Evolutionary conservation across 2,888 invertebrate species (phyloP).

Genomic region (Willowsia nigromaculata): DNA sequence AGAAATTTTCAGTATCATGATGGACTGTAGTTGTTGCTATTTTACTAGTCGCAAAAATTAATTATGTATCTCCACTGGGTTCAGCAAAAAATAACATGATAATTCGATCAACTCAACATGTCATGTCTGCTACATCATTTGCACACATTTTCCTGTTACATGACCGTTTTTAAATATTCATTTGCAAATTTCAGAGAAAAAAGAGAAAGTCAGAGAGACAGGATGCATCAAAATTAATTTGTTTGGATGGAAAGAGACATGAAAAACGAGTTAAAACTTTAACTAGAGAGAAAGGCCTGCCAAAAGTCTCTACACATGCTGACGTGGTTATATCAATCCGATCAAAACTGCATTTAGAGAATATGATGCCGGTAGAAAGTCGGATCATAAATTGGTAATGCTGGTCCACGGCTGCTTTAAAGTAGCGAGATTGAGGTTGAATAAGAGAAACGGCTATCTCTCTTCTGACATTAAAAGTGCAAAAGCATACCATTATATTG

Average conservation of each 20-base stretch:
- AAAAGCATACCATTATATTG: neutral
- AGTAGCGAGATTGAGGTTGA: neutral
- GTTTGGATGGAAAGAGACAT: neutral
- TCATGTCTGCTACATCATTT: neutral
- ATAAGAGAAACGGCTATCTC: neutral
- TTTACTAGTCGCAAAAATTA: neutral
- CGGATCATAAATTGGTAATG: too few species aligned
- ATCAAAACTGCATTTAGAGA: neutral
- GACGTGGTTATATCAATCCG: neutral
- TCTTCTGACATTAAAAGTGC: neutral
- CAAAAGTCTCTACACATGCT: neutral
- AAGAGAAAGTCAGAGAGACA: neutral
- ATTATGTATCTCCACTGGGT: neutral
- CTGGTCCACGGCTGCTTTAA: neutral
- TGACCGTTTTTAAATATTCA: neutral
- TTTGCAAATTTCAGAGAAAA: neutral
- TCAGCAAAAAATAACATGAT: neutral
- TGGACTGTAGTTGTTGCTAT: neutral
- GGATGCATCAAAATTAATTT: neutral
- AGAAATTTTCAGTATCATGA: neutral
- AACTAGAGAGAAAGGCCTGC: neutral
- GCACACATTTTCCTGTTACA: neutral
- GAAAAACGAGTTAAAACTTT: constrained; percentile 7
- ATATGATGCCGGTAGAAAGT: neutral
- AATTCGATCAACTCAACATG: neutral